Percentiles rank a stretch among this genome's conserved stretches.
Conservation (phyloP, 2,797 vertebrate species). For the Melopsittacus undulatus region DNA sequence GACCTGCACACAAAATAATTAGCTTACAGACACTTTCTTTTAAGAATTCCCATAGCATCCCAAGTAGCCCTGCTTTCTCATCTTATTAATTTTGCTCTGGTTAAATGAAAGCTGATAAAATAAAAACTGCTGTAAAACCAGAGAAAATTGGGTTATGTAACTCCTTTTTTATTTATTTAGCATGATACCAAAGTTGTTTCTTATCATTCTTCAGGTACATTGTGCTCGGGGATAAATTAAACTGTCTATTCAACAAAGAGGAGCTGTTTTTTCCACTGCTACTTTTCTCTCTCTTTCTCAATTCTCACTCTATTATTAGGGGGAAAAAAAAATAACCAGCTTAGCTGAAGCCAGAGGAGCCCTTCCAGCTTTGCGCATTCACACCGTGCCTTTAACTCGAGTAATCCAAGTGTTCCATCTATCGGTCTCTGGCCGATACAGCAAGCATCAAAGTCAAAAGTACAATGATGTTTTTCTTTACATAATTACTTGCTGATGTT, state of each 20-base stretch:
- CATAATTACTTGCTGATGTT: slow-evolving; percentile 42
- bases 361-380: not conserved
- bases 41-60: not conserved
- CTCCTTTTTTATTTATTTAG: slow-evolving; percentile 65
- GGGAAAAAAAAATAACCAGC: not conserved
- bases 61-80: not conserved
- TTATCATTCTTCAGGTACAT: slow-evolving; percentile 60
- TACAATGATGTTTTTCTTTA: slow-evolving; percentile 23
- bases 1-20: not conserved
- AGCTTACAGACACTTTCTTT: not conserved
- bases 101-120: slow-evolving; percentile 46
- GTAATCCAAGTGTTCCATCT: slow-evolving; percentile 53
- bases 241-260: slow-evolving; percentile 48
- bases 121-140: not conserved
- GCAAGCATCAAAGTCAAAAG: slow-evolving; percentile 19
- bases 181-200: slow-evolving; percentile 52
- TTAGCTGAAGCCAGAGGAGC: not conserved
- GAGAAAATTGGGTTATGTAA: slow-evolving; percentile 52
- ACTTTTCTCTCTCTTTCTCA: slow-evolving; percentile 56
- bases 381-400: accelerated
- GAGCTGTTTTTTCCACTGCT: slow-evolving; percentile 12
- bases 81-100: slow-evolving; percentile 10
- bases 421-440: not conserved
- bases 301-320: slow-evolving; percentile 52
- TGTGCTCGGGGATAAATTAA: slow-evolving; percentile 61